A percentile compares a stretch with the other conserved stretches of the same genome.
Evolutionary conservation across 1,140 invertebrate species (phyloP).

Genomic region (Tyrophagus putrescentiae): DNA sequence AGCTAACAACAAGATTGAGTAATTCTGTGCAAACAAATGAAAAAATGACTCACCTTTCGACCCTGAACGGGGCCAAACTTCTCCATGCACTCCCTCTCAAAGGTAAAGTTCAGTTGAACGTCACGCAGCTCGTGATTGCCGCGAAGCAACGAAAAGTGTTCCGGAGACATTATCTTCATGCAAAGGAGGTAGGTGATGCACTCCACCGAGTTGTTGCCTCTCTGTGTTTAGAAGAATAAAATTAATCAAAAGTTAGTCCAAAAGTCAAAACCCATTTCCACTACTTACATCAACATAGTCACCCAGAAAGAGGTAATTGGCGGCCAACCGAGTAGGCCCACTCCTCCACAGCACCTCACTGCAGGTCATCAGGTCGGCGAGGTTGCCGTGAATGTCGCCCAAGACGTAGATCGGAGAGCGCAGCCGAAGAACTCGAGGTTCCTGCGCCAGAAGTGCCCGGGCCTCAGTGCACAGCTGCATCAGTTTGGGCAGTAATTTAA

Average conservation of each 20-base stretch:
- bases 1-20: no score
- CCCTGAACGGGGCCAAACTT: conserved; percentile 49
- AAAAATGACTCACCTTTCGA: conserved; percentile 40
- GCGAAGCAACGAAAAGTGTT: conserved; percentile 43
- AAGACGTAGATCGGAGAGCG: conserved; percentile 42
- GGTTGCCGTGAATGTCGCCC: conserved; percentile 45
- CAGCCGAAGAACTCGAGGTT: conserved; percentile 30
- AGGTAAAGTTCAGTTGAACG: conserved; percentile 54
- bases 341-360: conserved; percentile 45
- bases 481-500: conserved; percentile 5
- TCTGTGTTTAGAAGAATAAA: no score
- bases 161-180: conserved; percentile 45
- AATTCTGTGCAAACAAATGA: no score
- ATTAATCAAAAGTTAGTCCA: no score
- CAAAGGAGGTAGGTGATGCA: conserved; percentile 41
- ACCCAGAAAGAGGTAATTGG: conserved; percentile 44
- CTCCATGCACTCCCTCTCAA: conserved; percentile 46
- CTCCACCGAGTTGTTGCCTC: conserved; percentile 45
- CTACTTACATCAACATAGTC: conserved; percentile 56
- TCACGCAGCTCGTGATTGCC: conserved; percentile 50
- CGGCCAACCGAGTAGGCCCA: conserved; percentile 42
- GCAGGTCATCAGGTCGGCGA: conserved; percentile 42
- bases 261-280: no score
- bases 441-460: conserved; percentile 8
- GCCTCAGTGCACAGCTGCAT: conserved; percentile 22